Evolutionary conservation across 2,113 vertebrate species (phyloP).

Genomic region (Corythaixoides concolor): DNA sequence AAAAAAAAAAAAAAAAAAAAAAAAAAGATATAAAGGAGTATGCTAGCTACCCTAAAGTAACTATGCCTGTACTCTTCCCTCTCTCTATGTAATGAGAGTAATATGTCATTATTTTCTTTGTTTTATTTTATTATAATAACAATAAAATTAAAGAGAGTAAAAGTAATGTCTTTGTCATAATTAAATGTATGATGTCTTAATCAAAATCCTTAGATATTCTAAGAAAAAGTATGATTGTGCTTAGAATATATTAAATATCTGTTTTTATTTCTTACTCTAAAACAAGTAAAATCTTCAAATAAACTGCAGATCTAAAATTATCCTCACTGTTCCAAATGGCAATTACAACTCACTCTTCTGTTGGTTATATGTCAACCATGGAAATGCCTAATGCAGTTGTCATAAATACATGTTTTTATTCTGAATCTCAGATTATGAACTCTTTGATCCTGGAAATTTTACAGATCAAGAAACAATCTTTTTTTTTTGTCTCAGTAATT

Average conservation of each 20-base stretch:
- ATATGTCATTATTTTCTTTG: background rate
- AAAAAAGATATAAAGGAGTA: background rate
- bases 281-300: background rate
- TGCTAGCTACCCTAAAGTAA: background rate
- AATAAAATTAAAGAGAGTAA: background rate
- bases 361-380: background rate
- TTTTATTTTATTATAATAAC: background rate
- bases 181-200: background rate
- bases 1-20: too few species aligned
- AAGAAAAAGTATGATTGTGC: background rate
- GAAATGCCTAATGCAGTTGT: background rate
- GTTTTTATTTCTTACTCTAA: background rate
- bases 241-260: background rate
- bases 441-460: background rate
- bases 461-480: background rate
- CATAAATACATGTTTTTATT: background rate
- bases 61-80: background rate
- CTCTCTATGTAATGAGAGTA: background rate
- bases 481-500: background rate
- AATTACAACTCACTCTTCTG: background rate
- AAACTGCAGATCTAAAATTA: background rate
- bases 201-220: background rate
- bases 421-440: background rate
- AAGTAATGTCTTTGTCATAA: background rate
- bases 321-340: background rate